phyloP scores from a whole-genome alignment of 2,113 vertebrate genomes.

The Mola mola region DNA sequence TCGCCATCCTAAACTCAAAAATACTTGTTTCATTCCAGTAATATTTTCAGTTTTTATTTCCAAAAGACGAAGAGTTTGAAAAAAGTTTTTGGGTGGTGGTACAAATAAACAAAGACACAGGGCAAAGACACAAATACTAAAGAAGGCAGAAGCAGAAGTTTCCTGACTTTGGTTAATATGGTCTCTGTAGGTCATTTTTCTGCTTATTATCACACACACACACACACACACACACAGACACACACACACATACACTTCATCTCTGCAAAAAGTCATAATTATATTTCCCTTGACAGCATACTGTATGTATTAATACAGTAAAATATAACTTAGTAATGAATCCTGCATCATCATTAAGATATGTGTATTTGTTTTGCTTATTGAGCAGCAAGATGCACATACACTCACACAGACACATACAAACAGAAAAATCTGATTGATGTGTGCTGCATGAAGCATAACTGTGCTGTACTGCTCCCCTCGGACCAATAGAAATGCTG shows the following conservation, averaged over 20 bases:
- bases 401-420: background rate
- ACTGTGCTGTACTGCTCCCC: constrained; percentile 23
- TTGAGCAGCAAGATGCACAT: no score
- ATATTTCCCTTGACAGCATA: constrained; percentile 19
- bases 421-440: constrained; percentile 24
- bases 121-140: no score
- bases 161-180: no score
- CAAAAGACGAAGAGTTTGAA: constrained; percentile 43
- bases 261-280: constrained; percentile 18
- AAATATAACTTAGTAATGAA: constrained; percentile 44
- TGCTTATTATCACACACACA: no score
- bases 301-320: constrained; percentile 20
- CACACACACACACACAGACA: no score
- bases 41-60: constrained; percentile 57
- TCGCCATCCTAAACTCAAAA: constrained; percentile 6
- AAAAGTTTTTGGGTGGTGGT: background rate
- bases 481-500: constrained; percentile 28
- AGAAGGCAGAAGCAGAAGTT: no score
- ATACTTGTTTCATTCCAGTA: background rate
- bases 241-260: no score
- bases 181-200: no score
- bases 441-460: constrained; percentile 8
- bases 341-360: constrained; percentile 20
- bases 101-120: background rate
- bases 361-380: constrained; percentile 10